Evolutionary conservation across 2,888 invertebrate species (phyloP), one percentile per base, ranked within the genome.

Genomic region (Apoda limacodes): DNA sequence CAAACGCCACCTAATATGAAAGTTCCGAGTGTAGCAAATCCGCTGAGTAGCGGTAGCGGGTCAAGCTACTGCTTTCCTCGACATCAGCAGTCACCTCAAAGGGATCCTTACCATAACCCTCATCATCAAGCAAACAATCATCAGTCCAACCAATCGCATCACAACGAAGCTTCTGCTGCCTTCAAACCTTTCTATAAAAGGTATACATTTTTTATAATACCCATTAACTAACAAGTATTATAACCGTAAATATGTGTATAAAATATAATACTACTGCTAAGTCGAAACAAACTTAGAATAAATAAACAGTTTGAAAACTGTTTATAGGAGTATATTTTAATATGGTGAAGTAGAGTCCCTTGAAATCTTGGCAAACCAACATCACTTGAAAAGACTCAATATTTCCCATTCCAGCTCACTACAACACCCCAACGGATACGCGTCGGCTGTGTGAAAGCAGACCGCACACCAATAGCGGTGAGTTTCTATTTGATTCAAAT

Each of bases 1-100:
- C 94, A 95, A 78, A 95, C 95, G 46, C 95, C 95, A 46, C 95
- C 95, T 64, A 94, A 91, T 82, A 92, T 94, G 92, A 94, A 94
- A 75, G 85, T 93, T 59, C 89, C 91, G 57, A 90, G 88, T 69
- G 89, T 88, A 50, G 86, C 88, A 63, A 87, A 87, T 70, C 88
- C 86, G 53, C 83, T 89, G 51, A 85, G 88, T 67, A 84, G 86
- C 75, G 85, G 84, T 63, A 81, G 78, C 36, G 70, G 78, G 62
- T 80, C 81, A 54, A 81, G 78, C 60, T 84, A 82, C 74, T 76
- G 71, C 61, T 80, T 76, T 54, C 63, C 72, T 30, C 59, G 78
- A 59, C 71, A 82, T 50, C 75, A 83, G 57, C 74, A 85, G 65
- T 70, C 80, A 33, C 72, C 76, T 49, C 63, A 84, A 57, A 70